phyloP scores from a whole-genome alignment of 2,888 invertebrate species.

The Tribolium freemani region DNA sequence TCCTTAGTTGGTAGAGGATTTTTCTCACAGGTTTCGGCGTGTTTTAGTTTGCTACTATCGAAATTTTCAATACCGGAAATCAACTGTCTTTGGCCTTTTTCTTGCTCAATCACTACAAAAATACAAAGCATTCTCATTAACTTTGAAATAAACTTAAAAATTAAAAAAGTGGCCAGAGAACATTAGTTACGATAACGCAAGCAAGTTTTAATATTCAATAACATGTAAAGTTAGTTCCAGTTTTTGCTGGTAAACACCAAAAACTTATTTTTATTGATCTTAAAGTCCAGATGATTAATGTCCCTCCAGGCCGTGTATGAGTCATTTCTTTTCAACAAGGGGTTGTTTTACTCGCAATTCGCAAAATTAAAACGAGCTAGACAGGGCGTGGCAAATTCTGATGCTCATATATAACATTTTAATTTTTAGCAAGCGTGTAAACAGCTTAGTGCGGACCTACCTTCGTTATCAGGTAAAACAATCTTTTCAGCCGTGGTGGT shows the following conservation, averaged over 20 bases:
- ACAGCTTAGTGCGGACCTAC: constrained; percentile 57
- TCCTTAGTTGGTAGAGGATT: constrained; percentile 96
- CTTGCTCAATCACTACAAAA: constrained; percentile 85
- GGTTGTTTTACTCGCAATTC: neutral
- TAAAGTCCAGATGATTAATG: neutral
- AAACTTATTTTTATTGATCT: too few relatives aligned
- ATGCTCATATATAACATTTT: neutral
- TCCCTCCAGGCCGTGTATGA: neutral
- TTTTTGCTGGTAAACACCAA: too few relatives aligned
- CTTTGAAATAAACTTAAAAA: too few relatives aligned
- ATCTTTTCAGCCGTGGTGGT: constrained; percentile 82
- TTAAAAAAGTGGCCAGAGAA: too few relatives aligned
- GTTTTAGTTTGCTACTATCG: constrained; percentile 90
- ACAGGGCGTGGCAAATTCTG: neutral
- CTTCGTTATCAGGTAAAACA: constrained; percentile 80
- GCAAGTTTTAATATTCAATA: too few relatives aligned
- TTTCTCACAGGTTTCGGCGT: constrained; percentile 94
- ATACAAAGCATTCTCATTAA: neutral
- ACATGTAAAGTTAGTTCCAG: too few relatives aligned
- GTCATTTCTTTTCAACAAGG: neutral
- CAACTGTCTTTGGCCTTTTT: constrained; percentile 89
- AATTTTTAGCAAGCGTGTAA: neutral
- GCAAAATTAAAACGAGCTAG: neutral
- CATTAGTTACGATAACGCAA: too few relatives aligned
- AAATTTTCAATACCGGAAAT: constrained; percentile 94